phyloP scores from a whole-genome alignment of 2,797 vertebrate genomes.

The Adelosebastes latens region DNA sequence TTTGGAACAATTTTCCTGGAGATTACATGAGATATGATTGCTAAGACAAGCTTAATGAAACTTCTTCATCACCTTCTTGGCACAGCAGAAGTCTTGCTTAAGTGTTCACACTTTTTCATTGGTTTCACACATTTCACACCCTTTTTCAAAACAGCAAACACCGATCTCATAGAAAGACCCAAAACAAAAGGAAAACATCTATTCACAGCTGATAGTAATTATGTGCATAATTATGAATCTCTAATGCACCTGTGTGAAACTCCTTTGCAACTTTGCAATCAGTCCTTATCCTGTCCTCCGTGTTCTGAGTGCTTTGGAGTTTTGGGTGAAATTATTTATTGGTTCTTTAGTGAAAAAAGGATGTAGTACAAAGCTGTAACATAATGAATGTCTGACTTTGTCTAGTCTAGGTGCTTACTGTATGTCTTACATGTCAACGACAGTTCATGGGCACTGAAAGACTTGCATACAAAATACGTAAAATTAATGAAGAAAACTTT shows the following conservation, averaged over 20 bases:
- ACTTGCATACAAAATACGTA: neutral
- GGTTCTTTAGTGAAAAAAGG: neutral
- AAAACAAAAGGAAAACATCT: neutral
- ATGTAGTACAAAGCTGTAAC: neutral
- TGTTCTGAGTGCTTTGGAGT: neutral
- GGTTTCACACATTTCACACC: neutral
- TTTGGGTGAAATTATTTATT: neutral
- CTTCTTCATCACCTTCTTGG: neutral
- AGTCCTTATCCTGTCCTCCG: neutral
- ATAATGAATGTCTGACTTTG: neutral
- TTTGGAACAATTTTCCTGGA: neutral
- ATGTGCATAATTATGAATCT: neutral
- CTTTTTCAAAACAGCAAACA: neutral
- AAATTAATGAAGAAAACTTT: neutral
- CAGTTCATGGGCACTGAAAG: neutral
- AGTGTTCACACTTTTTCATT: neutral
- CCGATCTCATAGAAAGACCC: neutral
- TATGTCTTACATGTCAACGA: neutral
- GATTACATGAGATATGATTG: neutral
- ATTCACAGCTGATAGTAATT: neutral
- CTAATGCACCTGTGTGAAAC: neutral
- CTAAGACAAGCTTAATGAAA: neutral
- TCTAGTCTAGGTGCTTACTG: neutral
- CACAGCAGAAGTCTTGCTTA: neutral
- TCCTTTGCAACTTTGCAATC: neutral